Conservation (phyloP, 2,888 invertebrate genomes). For the Lysandra coridon region DNA sequence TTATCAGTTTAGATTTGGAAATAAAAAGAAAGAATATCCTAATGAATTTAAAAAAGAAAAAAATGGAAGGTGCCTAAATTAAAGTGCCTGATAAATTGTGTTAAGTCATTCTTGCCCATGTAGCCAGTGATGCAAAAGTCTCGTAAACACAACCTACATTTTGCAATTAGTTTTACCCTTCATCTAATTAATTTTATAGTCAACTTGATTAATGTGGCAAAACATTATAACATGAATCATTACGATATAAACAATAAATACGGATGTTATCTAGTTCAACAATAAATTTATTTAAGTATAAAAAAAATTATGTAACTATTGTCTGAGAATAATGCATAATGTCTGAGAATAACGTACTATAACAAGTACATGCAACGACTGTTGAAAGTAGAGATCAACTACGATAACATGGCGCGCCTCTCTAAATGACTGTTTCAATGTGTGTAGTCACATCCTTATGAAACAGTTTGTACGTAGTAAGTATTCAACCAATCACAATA, state of each 20-base stretch:
- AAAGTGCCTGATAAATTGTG: not conserved
- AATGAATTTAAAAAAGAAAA: too few species aligned
- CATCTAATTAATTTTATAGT: not conserved
- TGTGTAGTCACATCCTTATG: too few species aligned
- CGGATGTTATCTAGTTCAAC: not conserved
- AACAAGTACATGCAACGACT: not conserved
- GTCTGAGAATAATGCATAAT: not conserved
- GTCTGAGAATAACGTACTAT: not conserved
- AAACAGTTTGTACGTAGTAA: too few species aligned
- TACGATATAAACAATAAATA: not conserved
- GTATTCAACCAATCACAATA: too few species aligned
- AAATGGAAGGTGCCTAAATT: too few species aligned
- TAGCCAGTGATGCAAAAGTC: not conserved
- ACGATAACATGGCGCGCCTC: too few species aligned
- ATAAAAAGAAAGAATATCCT: too few species aligned
- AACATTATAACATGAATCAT: not conserved
- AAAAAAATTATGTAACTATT: not conserved
- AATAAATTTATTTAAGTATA: not conserved
- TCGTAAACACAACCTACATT: not conserved
- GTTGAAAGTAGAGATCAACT: too few species aligned
- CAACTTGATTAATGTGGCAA: not conserved
- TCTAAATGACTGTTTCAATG: too few species aligned
- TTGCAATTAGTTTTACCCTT: not conserved
- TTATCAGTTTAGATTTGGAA: not conserved
- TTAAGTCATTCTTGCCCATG: not conserved